Percentiles rank a stretch among this genome's conserved stretches.
Evolutionary conservation across 2,888 invertebrate genomes (phyloP).

Genomic region (Iphiclides podalirius): DNA sequence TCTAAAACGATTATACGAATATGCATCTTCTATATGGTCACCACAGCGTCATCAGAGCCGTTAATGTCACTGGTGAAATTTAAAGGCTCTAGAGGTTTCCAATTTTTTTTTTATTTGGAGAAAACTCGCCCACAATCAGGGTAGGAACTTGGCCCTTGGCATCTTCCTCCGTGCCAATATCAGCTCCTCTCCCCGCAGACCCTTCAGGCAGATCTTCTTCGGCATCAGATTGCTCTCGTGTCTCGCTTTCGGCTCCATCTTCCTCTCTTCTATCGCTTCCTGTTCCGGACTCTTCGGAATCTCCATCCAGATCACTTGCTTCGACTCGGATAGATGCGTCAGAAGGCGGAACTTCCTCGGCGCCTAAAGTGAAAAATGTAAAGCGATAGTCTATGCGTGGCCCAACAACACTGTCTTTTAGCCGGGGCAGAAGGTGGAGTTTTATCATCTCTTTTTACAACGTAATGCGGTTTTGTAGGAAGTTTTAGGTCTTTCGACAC

Average conservation of each 20-base stretch:
- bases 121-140: neutral
- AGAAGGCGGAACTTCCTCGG: conserved; percentile 50
- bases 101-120: neutral
- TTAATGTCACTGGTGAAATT: too few species aligned
- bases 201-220: conserved; percentile 38
- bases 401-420: too few species aligned
- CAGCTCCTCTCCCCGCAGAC: conserved; percentile 42
- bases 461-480: too few species aligned
- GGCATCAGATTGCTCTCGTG: conserved; percentile 32
- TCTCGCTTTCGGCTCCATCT: conserved; percentile 16
- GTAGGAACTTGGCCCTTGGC: conserved; percentile 50
- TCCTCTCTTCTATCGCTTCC: conserved; percentile 21
- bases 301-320: conserved; percentile 58
- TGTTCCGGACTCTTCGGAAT: conserved; percentile 4
- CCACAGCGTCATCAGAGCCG: too few species aligned
- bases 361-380: conserved; percentile 34
- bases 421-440: too few species aligned
- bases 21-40: too few species aligned
- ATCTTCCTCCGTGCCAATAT: conserved; percentile 50
- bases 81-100: neutral
- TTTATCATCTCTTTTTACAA: too few species aligned
- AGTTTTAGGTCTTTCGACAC: too few species aligned
- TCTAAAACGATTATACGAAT: too few species aligned
- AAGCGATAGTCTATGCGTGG: too few species aligned
- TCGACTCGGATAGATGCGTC: conserved; percentile 35